A percentile compares a stretch with the other conserved stretches of the same genome.
Conservation (phyloP, 2,888 invertebrate species). For the Maniola hyperantus region DNA sequence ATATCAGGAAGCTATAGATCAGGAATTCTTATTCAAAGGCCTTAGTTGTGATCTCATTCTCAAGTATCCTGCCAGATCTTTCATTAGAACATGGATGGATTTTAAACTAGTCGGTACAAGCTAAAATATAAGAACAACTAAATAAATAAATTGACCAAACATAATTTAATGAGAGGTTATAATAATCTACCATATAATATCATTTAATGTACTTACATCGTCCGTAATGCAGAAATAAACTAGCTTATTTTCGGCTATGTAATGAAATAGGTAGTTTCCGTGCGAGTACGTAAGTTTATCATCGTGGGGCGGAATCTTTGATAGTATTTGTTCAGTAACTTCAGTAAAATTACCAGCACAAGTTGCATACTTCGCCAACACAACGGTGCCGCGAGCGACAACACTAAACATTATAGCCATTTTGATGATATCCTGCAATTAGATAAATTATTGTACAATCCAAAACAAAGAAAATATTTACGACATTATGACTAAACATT, state of each 20-base stretch:
- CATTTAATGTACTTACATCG: conserved; percentile 85
- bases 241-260: conserved; percentile 92
- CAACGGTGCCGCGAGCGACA: conserved; percentile 91
- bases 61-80: too few species aligned
- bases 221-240: conserved; percentile 98
- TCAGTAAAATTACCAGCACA: conserved; percentile 97
- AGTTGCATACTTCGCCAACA: conserved; percentile 95
- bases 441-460: conserved; percentile 20
- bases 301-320: conserved; percentile 93
- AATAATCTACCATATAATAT: too few species aligned
- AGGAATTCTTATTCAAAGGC: too few species aligned
- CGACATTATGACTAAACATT: background rate
- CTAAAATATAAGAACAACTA: too few species aligned
- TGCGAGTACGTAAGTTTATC: conserved; percentile 96
- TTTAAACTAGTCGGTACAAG: too few species aligned
- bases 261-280: conserved; percentile 96
- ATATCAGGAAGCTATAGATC: too few species aligned
- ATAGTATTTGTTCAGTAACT: conserved; percentile 94
- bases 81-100: too few species aligned
- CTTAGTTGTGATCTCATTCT: too few species aligned
- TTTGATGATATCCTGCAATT: conserved; percentile 40
- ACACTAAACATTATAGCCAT: conserved; percentile 97
- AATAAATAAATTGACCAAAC: too few species aligned
- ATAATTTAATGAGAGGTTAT: too few species aligned
- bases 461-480: conserved; percentile 7